Base-by-base conservation (phyloP, 2,888 invertebrate genomes). In the Bhutanitis thaidina region DNA sequence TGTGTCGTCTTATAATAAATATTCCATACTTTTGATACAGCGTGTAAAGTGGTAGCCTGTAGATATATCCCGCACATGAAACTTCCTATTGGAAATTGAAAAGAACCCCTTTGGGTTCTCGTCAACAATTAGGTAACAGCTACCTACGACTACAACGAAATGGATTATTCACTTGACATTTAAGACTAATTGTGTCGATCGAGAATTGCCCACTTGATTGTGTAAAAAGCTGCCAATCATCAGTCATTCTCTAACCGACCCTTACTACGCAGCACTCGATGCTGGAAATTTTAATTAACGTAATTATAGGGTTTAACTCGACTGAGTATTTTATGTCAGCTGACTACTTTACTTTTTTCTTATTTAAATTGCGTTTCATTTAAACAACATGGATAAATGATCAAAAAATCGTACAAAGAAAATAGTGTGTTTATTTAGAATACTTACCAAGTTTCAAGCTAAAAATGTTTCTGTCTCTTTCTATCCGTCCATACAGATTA, bases 161-260 rank as follows among this genome's bases (percentile, higher is more conserved):
- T 16, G 32, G 7, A 16, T 38, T 47, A 47, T 32, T 47, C 39
- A 34, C 47, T 47, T 47, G 47, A 47, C 47, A 47, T 47, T 47
- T 34, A 34, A n/a, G 34, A n/a, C 15, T n/a, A 30, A 38, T 16
- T 27, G 12, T 36, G 15, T 36, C 10, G 32, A 12, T 38, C 7
- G 8, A 15, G 1, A 36, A 48, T 35, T 40, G 20, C 37, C 20
- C 14, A 20, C 12, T 41, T 16, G 39, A 34, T 3, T 10, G 49
- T 44, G 32, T 20, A 50, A 50, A 38, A 39, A 44, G 14, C 34
- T 41, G 43, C 43, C 44, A 50, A 50, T 39, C 38, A 34, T 50
- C 44, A 4, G 34, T 34, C 49, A 37, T 50, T 50, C 34, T 2
- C n/a, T 44, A 43, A 50, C 34, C 27, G 44, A 38, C 43, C 37